Evolutionary conservation across 2,888 invertebrate genomes (phyloP).

Genomic region (Agrochola lychnidis): DNA sequence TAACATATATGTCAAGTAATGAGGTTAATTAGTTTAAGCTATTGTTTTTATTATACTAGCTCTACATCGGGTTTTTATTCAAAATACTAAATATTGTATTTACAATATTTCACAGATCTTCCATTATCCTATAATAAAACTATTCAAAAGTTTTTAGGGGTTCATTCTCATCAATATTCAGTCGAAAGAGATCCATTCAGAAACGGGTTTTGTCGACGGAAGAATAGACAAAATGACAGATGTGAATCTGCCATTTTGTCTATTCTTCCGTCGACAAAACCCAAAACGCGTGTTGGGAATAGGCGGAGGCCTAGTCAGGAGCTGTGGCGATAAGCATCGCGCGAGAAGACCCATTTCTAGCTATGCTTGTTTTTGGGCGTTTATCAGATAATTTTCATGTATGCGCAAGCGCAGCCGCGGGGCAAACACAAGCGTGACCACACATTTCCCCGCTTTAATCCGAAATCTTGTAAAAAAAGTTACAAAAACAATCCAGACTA

Average conservation of each 20-base stretch:
- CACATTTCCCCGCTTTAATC: slow-evolving; percentile 24
- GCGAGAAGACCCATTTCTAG: not conserved
- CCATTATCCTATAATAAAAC: no score
- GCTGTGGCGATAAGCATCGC: not conserved
- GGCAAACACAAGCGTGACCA: not conserved
- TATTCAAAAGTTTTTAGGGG: not conserved
- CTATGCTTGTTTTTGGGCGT: not conserved
- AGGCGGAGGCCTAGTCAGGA: not conserved
- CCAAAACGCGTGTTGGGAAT: no score
- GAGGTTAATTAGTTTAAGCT: slow-evolving; percentile 2
- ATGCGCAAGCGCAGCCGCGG: not conserved
- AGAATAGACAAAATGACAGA: no score
- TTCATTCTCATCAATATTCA: not conserved
- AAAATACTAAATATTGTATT: not conserved
- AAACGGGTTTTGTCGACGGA: no score
- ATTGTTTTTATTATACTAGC: not conserved
- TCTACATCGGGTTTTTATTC: not conserved
- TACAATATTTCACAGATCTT: not conserved
- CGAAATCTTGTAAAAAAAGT: slow-evolving; percentile 20
- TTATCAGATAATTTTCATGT: not conserved
- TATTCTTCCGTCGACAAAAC: no score
- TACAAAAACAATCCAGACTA: slow-evolving; percentile 22
- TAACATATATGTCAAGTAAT: not conserved
- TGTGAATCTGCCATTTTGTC: no score
- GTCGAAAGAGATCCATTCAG: not conserved